Evolutionary conservation across 1,140 invertebrate genomes (phyloP), one percentile per base, ranked within the genome.

Genomic region (Drosophila leontia): DNA sequence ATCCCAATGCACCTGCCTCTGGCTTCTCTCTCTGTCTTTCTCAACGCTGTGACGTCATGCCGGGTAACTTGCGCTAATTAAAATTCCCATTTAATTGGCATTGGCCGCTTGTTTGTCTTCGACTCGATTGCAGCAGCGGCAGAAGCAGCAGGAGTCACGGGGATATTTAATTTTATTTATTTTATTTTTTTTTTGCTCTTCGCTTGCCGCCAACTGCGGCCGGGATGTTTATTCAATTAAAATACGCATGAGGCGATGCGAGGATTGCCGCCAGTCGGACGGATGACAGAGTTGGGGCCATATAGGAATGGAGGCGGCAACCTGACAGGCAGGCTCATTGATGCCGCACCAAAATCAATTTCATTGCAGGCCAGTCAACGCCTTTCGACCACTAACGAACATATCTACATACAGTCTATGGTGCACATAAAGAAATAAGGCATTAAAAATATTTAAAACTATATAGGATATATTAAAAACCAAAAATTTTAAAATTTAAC

Each of bases 51-150:
- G 75, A 84, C 84, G 84, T 90, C 85, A 90, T 75, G 57, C 58
- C 39, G 60, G 48, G 72, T 50, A 88, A 87, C 84, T 88, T 87
- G 67, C 84, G 84, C 85, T 88, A 90, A 88, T 88, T 90, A 90
- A 88, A 88, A 88, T 88, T 90, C 82, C 69, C 86, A 85, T 90
- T 90, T 90, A 90, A 90, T 90, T 90, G 85, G 82, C 86, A 85
- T 79, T 75, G 84, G 79, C 84, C 82, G 86, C 53, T 72, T 90
- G 82, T 91, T 90, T 90, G 86, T 85, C 85, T 90, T 90, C 71
- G 57, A 65, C 67, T 75, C 78, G 70, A 88, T 88, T 81, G 85
- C 84, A 70, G 9, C 42, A 72, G 62, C 58, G 39, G 47, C 48
- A 37, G 32, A 15, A 51, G 37, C 29, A 42, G 32, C 17, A 44